These are phyloP conservation scores for Synanthedon vespiformis DNA, from an alignment of 2,888 invertebrate genomes.

Conservation along the genomic window DNA sequence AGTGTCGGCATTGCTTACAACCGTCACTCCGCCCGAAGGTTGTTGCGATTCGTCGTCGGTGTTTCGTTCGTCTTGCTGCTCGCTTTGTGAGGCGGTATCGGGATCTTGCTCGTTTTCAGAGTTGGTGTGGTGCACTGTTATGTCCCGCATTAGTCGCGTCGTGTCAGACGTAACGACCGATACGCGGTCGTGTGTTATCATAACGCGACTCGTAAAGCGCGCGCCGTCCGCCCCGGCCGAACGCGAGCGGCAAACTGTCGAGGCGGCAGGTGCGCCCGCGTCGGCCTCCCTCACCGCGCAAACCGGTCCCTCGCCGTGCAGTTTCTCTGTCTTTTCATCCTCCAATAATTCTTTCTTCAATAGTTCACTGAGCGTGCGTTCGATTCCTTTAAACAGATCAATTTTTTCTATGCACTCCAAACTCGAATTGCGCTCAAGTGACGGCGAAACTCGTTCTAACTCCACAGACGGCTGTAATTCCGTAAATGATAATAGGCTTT, in stretches of 20 bases:
- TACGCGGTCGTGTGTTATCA: constrained; percentile 87
- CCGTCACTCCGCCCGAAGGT: constrained; percentile 73
- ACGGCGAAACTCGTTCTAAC: constrained; percentile 13
- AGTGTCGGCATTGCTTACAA: constrained; percentile 78
- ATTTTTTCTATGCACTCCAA: constrained; percentile 44
- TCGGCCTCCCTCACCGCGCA: constrained; percentile 52
- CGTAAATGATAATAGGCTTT: constrained; percentile 21
- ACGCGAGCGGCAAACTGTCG: constrained; percentile 65
- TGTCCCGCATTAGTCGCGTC: constrained; percentile 76
- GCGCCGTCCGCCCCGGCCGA: constrained; percentile 70
- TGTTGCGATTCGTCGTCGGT: constrained; percentile 57
- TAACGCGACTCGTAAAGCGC: constrained; percentile 89
- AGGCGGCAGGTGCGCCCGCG: constrained; percentile 57
- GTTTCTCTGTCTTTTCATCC: constrained; percentile 62
- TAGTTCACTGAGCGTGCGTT: constrained; percentile 66
- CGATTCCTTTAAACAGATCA: constrained; percentile 66
- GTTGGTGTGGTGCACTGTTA: constrained; percentile 76
- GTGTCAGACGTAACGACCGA: constrained; percentile 83
- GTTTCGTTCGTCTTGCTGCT: constrained; percentile 41
- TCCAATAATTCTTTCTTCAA: constrained; percentile 68
- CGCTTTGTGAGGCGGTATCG: constrained; percentile 34
- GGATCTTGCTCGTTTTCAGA: constrained; percentile 63
- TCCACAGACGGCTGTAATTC: constrained; percentile 50
- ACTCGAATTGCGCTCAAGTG: constrained; percentile 19
- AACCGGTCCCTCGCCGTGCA: constrained; percentile 54